phyloP scores from a whole-genome alignment of 2,888 invertebrate species.

The Saturnia pavonia region DNA sequence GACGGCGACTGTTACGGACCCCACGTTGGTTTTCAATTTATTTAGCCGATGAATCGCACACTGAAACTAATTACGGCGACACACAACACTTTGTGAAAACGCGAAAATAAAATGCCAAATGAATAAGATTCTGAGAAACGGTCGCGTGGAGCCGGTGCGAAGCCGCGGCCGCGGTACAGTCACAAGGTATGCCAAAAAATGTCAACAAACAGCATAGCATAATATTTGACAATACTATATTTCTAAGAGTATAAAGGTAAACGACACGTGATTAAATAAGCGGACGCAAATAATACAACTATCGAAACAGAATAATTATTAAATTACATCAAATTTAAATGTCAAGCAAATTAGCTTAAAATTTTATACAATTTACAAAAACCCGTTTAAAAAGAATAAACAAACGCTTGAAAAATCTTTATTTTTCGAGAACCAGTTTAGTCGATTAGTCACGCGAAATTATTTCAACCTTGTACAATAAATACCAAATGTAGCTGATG shows the following conservation, averaged over 20 bases:
- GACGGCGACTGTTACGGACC: not conserved
- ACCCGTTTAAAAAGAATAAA: not conserved
- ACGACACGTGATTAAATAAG: conserved; percentile 38
- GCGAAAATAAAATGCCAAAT: conserved; percentile 31
- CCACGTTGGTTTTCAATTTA: conserved; percentile 5
- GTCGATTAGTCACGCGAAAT: conserved; percentile 33
- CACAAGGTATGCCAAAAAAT: conserved; percentile 50
- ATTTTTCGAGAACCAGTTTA: conserved; percentile 38
- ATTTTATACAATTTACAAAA: not conserved
- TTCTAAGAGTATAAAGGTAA: conserved; percentile 55
- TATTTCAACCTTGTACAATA: conserved; percentile 30
- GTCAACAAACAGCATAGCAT: conserved; percentile 36
- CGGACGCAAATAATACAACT: not conserved
- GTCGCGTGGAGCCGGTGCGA: conserved; percentile 24
- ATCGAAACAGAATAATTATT: not conserved
- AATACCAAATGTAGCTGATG: conserved; percentile 31
- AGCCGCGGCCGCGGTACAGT: conserved; percentile 9
- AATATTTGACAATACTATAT: conserved; percentile 45
- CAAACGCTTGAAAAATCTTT: not conserved
- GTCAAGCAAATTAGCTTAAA: not conserved
- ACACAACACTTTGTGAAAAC: conserved; percentile 14
- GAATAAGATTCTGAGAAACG: conserved; percentile 39
- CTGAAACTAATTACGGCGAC: conserved; percentile 16
- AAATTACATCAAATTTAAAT: not conserved
- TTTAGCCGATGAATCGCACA: not conserved